A percentile compares a stretch with the other conserved stretches of the same genome.
These are phyloP conservation scores for Corvus cornix DNA, from an alignment of 2,113 vertebrate genomes.

Conservation along the genomic window DNA sequence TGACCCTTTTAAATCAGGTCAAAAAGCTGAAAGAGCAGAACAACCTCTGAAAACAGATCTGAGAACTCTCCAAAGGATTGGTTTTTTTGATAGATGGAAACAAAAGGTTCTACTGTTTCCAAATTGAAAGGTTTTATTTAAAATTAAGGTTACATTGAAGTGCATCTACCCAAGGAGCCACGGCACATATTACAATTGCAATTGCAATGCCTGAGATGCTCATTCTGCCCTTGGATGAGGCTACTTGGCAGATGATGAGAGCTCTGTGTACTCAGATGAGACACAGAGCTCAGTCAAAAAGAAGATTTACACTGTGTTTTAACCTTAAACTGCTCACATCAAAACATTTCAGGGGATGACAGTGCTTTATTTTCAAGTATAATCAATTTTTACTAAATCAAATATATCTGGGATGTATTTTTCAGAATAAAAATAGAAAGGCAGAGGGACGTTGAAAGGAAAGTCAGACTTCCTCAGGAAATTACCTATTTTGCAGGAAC, in stretches of 20 bases:
- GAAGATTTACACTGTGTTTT: neutral
- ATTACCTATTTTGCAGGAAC: slow-evolving; percentile 7
- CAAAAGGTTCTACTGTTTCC: neutral
- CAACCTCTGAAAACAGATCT: neutral
- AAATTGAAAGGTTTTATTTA: neutral
- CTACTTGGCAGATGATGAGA: neutral
- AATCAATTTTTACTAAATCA: neutral
- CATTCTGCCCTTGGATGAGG: neutral
- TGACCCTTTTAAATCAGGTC: neutral
- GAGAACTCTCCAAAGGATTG: neutral
- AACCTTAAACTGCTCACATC: neutral
- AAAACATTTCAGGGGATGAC: neutral
- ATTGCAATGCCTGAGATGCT: neutral
- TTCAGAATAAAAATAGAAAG: neutral
- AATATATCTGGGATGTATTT: neutral
- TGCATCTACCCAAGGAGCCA: neutral
- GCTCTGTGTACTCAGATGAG: neutral
- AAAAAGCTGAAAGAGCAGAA: neutral
- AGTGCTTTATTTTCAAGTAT: neutral
- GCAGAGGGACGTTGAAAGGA: neutral
- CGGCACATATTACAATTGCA: neutral
- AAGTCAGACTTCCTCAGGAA: neutral
- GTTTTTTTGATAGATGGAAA: neutral
- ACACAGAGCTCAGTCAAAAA: neutral
- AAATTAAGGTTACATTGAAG: slow-evolving; percentile 4